Conservation (phyloP, 2,113 vertebrate genomes). For the Oryzias javanicus region DNA sequence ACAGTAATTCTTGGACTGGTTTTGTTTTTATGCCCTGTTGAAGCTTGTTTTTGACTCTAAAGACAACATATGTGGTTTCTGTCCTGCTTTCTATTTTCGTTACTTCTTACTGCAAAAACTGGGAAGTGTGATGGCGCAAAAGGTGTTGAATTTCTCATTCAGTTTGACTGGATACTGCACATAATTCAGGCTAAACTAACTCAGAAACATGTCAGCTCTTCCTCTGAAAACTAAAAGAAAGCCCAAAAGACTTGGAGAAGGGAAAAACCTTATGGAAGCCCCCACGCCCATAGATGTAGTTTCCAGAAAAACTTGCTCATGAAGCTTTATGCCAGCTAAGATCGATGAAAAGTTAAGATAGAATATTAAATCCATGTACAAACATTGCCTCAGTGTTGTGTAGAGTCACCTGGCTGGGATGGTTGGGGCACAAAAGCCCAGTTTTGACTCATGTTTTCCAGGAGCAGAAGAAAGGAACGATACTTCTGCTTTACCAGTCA, state of each 20-base stretch:
- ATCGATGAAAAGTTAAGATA: slow-evolving; percentile 18
- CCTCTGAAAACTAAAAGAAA: slow-evolving; percentile 13
- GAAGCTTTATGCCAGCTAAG: slow-evolving; percentile 16
- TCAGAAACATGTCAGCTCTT: slow-evolving; percentile 1
- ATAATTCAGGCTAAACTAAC: slow-evolving; percentile 23
- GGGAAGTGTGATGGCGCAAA: slow-evolving; percentile 15
- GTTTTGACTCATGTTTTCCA: slow-evolving; percentile 58
- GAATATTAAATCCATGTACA: slow-evolving; percentile 28
- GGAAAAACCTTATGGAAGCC: neutral
- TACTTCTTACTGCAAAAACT: slow-evolving; percentile 10
- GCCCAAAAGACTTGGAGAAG: slow-evolving; percentile 20
- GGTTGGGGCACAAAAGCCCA: slow-evolving; percentile 1
- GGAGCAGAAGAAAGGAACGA: slow-evolving; percentile 10
- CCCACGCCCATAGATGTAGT: slow-evolving; percentile 12
- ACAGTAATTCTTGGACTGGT: slow-evolving; percentile 48
- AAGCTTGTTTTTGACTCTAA: slow-evolving; percentile 21
- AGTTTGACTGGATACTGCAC: slow-evolving; percentile 20
- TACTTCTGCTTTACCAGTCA: slow-evolving; percentile 30
- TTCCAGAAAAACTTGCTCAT: neutral
- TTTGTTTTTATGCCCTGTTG: slow-evolving; percentile 48
- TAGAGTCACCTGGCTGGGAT: slow-evolving; percentile 34
- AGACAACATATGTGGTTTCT: slow-evolving; percentile 10
- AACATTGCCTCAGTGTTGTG: slow-evolving; percentile 8
- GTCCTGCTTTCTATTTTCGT: slow-evolving; percentile 23
- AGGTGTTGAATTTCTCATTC: slow-evolving; percentile 11